phyloP scores from a whole-genome alignment of 1,140 invertebrate genomes.

The Heliconius nattereri region DNA sequence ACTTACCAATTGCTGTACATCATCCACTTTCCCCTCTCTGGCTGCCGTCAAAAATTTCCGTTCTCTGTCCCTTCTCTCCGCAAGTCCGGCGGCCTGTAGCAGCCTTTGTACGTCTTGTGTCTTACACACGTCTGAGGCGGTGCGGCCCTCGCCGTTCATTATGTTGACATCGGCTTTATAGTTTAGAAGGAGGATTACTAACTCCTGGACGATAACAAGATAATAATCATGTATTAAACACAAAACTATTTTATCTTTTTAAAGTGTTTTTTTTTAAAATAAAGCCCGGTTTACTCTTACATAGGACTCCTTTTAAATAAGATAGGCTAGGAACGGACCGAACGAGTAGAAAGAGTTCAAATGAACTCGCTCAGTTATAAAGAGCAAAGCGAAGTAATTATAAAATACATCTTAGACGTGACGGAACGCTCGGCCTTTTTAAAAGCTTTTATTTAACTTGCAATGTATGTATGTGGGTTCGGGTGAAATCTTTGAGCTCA shows the following conservation, averaged over 20 bases:
- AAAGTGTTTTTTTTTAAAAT: not conserved
- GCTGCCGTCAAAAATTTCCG: conserved; percentile 83
- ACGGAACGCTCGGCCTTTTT: too few relatives aligned
- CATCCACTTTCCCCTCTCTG: conserved; percentile 81
- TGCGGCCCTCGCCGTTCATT: conserved; percentile 84
- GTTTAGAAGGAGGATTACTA: conserved; percentile 87
- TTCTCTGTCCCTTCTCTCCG: conserved; percentile 81
- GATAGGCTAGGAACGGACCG: too few relatives aligned
- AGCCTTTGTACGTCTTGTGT: conserved; percentile 82
- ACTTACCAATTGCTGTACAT: conserved; percentile 82
- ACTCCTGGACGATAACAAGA: conserved; percentile 75
- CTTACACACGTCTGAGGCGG: conserved; percentile 82
- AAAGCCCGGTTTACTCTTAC: too few relatives aligned
- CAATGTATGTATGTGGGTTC: too few relatives aligned
- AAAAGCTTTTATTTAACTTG: too few relatives aligned
- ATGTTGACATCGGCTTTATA: conserved; percentile 89
- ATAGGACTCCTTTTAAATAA: too few relatives aligned
- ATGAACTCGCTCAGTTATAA: too few relatives aligned
- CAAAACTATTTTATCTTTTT: not conserved
- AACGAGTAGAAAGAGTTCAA: too few relatives aligned
- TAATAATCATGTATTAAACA: too few relatives aligned
- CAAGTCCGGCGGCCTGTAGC: conserved; percentile 83
- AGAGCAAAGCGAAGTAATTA: too few relatives aligned
- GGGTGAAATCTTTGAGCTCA: too few relatives aligned
- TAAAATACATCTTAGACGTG: too few relatives aligned